Conservation (phyloP, 35 echinoderm and acorn worm genomes). For the Ophiothrix spiculata region DNA sequence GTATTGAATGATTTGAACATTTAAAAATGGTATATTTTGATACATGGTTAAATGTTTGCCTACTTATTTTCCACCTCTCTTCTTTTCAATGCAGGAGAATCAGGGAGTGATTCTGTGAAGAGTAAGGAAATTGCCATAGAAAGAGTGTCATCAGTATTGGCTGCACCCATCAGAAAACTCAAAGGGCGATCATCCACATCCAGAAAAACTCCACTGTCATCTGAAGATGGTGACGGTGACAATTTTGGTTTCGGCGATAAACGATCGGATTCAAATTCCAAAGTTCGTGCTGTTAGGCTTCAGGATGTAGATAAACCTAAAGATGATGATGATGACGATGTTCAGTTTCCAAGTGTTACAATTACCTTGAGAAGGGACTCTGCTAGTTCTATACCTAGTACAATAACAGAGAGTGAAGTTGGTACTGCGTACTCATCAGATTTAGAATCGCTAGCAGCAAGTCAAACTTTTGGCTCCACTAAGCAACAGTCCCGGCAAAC, state of each 20-base stretch:
- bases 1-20: background rate
- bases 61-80: background rate
- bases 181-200: slow-evolving; percentile 27
- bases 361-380: slow-evolving; percentile 27
- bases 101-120: slow-evolving; percentile 27
- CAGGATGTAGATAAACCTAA: background rate
- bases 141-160: slow-evolving; percentile 43
- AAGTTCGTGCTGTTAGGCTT: slow-evolving; percentile 13
- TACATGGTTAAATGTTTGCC: background rate
- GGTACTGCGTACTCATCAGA: slow-evolving; percentile 2
- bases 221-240: slow-evolving; percentile 22
- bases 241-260: slow-evolving; percentile 9
- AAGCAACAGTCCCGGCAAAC: background rate
- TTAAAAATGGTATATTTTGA: background rate
- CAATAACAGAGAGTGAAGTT: background rate
- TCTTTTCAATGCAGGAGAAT: slow-evolving; percentile 21
- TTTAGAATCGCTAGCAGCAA: background rate
- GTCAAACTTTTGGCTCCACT: background rate
- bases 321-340: background rate
- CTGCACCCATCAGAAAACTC: slow-evolving; percentile 54
- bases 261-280: background rate
- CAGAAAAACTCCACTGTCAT: slow-evolving; percentile 12
- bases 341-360: background rate
- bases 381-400: slow-evolving; percentile 24
- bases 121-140: slow-evolving; percentile 39